Conservation (phyloP, 2,113 vertebrate species). For the Neotoma lepida region DNA sequence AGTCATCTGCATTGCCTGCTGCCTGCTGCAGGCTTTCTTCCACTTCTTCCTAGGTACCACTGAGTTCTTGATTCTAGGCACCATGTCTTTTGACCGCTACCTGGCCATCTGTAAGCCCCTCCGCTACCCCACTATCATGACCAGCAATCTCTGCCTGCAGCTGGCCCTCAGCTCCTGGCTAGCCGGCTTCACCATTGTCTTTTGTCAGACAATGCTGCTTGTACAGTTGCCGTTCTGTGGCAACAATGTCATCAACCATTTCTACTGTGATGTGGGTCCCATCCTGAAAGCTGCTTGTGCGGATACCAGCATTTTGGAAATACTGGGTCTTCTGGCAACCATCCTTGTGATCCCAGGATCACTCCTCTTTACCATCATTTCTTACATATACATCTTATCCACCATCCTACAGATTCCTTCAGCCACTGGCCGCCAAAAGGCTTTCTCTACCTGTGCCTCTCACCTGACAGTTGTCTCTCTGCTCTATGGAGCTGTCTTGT, state of each 20-base stretch:
- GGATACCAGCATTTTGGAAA: conserved; percentile 66
- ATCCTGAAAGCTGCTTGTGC: conserved; percentile 69
- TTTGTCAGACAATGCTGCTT: conserved; percentile 22
- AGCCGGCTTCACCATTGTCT: conserved; percentile 54
- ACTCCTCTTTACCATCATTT: conserved; percentile 59
- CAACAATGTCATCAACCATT: conserved; percentile 73
- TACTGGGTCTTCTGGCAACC: conserved; percentile 64
- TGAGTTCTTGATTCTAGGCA: conserved; percentile 66
- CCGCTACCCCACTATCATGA: conserved; percentile 64
- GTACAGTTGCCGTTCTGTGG: not conserved
- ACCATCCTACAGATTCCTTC: conserved; percentile 71
- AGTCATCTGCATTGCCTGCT: conserved; percentile 58
- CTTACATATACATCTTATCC: conserved; percentile 67
- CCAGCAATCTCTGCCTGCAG: conserved; percentile 44
- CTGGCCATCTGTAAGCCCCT: conserved; percentile 75
- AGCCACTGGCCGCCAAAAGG: conserved; percentile 57
- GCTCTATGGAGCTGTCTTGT: conserved; percentile 71
- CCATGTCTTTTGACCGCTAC: conserved; percentile 72
- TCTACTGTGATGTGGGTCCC: conserved; percentile 73
- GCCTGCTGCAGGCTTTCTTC: conserved; percentile 71
- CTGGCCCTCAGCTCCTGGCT: conserved; percentile 61
- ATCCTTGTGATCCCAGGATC: conserved; percentile 65
- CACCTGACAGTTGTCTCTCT: conserved; percentile 72
- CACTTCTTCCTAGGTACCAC: conserved; percentile 70
- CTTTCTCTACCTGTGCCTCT: conserved; percentile 78